A percentile compares a stretch with the other conserved stretches of the same genome.
These are phyloP conservation scores for Sebastes iracundus DNA, from an alignment of 2,797 vertebrate genomes.

Conservation along the genomic window DNA sequence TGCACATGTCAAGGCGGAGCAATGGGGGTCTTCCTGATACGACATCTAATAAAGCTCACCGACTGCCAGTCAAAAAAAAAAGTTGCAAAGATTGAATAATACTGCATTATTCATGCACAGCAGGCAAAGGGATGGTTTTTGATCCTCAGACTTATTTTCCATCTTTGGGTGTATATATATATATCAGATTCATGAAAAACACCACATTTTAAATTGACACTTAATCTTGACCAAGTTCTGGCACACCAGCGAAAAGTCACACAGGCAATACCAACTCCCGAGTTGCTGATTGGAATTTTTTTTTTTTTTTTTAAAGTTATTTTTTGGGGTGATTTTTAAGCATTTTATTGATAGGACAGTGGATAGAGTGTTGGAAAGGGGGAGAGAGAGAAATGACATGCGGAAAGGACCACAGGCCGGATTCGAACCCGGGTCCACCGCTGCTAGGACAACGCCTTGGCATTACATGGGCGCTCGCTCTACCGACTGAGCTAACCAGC, in stretches of 20 bases:
- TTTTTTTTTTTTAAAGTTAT: no score
- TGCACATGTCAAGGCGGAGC: slow-evolving; percentile 9
- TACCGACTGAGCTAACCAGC: no score
- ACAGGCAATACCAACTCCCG: background rate
- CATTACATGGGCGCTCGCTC: no score
- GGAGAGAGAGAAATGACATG: no score
- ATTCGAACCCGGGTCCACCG: no score
- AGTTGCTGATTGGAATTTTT: slow-evolving; percentile 12
- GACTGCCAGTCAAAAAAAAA: slow-evolving; percentile 33
- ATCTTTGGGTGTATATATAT: background rate
- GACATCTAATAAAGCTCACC: slow-evolving; percentile 36
- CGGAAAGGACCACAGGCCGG: no score
- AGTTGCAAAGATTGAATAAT: slow-evolving; percentile 68
- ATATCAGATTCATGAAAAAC: slow-evolving; percentile 17
- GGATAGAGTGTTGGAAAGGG: no score
- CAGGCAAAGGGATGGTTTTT: slow-evolving; percentile 38
- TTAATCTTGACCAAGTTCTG: slow-evolving; percentile 7
- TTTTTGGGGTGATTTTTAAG: no score
- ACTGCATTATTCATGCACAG: slow-evolving; percentile 77
- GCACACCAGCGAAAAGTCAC: background rate
- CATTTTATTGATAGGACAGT: no score
- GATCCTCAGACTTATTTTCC: slow-evolving; percentile 1
- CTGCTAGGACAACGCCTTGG: no score
- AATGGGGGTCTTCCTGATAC: slow-evolving; percentile 4
- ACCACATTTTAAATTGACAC: slow-evolving; percentile 18